A percentile compares a stretch with the other conserved stretches of the same genome.
phyloP scores from a whole-genome alignment of 2,113 vertebrate species.

The Apodemus speciosus region DNA sequence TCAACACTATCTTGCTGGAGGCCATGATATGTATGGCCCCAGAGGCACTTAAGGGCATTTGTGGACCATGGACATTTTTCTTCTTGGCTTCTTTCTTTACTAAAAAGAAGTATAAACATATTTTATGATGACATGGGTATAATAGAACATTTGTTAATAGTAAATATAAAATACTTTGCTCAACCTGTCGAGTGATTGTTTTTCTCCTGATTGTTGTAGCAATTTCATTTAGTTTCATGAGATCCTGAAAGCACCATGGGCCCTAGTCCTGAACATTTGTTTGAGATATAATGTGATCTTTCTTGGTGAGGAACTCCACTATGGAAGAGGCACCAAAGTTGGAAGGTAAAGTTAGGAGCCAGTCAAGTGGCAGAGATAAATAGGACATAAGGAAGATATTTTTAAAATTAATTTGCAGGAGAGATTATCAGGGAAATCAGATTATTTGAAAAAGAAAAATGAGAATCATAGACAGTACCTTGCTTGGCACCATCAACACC shows the following conservation, averaged over 20 bases:
- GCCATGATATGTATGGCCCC: neutral
- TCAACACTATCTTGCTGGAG: neutral
- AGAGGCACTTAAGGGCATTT: neutral
- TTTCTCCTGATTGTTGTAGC: constrained; percentile 1
- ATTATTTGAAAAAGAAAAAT: constrained; percentile 37
- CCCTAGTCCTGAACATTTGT: neutral
- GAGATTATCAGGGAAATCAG: neutral
- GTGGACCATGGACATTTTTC: neutral
- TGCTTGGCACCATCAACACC: neutral
- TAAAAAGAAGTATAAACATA: neutral
- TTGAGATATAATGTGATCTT: neutral
- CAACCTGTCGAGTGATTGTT: neutral
- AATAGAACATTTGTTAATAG: neutral
- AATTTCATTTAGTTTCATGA: neutral
- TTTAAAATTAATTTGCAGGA: neutral
- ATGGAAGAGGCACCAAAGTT: neutral
- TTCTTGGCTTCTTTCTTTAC: neutral
- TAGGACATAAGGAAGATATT: neutral
- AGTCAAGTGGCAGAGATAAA: neutral
- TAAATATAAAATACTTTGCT: neutral
- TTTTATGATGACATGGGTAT: neutral
- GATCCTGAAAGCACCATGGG: neutral
- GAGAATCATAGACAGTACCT: neutral
- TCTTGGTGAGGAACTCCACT: neutral
- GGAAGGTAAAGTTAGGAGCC: neutral